Conservation (phyloP, 2,113 vertebrate species). For the Dolichallabes microphthalmus region DNA sequence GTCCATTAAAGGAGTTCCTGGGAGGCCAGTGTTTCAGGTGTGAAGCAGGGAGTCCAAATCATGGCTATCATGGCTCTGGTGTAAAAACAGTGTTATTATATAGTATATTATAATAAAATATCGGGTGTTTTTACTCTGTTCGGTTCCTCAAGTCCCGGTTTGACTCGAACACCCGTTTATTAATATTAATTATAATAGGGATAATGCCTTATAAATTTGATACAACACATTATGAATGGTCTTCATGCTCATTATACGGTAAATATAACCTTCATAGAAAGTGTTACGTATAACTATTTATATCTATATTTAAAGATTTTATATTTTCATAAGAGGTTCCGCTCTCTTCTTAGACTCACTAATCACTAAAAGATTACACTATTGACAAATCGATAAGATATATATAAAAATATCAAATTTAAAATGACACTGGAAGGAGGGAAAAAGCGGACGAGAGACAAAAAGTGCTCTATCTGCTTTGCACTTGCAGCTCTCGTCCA, state of each 20-base stretch:
- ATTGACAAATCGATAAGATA: not conserved
- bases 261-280: not conserved
- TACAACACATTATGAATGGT: not conserved
- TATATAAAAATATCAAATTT: constrained; percentile 14
- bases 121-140: too few relatives aligned
- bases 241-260: not conserved
- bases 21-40: too few relatives aligned
- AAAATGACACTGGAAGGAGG: constrained; percentile 39
- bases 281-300: not conserved
- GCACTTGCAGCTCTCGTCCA: constrained; percentile 58
- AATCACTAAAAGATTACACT: not conserved
- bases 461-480: constrained; percentile 39
- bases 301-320: not conserved
- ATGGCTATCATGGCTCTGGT: too few relatives aligned
- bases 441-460: not conserved
- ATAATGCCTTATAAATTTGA: not conserved
- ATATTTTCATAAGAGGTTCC: not conserved
- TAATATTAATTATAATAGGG: not conserved
- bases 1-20: too few relatives aligned
- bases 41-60: too few relatives aligned
- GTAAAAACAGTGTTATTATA: too few relatives aligned
- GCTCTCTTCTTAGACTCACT: not conserved
- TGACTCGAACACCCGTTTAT: too few relatives aligned
- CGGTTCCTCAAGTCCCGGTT: too few relatives aligned
- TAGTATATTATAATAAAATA: too few relatives aligned